These are phyloP conservation scores for Lophius americanus DNA, from an alignment of 2,797 vertebrate genomes.

Conservation along the genomic window DNA sequence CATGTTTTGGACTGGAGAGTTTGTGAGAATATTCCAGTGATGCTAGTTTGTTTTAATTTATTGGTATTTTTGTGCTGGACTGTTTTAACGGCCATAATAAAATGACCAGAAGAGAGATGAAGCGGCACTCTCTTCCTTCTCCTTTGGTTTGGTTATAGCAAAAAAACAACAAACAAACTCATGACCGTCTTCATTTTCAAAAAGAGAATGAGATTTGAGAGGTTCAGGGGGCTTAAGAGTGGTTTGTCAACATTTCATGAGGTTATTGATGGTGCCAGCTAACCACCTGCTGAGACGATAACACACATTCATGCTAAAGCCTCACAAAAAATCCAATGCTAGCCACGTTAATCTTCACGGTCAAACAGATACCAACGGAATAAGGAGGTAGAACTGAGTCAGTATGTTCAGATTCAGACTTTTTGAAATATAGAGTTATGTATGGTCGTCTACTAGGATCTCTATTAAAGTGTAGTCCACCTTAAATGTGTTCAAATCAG, in stretches of 20 bases:
- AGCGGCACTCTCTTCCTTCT: not conserved
- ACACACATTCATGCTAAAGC: slow-evolving; percentile 30
- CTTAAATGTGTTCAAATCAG: no score
- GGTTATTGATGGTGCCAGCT: slow-evolving; percentile 59
- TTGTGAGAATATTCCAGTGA: not conserved
- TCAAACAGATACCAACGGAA: slow-evolving; percentile 16
- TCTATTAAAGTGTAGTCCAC: no score
- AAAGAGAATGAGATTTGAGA: slow-evolving; percentile 19
- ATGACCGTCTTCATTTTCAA: slow-evolving; percentile 9
- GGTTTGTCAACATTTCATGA: slow-evolving; percentile 57
- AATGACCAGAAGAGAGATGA: not conserved
- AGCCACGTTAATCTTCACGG: slow-evolving; percentile 1
- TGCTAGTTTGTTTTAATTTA: not conserved
- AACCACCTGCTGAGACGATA: slow-evolving; percentile 44
- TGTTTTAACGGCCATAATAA: not conserved
- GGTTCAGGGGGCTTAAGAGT: slow-evolving; percentile 7
- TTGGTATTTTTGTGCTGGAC: not conserved
- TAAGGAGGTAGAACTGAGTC: not conserved
- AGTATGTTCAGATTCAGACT: not conserved
- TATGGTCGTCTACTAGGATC: no score
- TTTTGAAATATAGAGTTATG: not conserved
- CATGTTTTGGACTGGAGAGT: not conserved
- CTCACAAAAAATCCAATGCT: slow-evolving; percentile 25
- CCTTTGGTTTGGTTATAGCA: not conserved
- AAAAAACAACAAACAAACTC: slow-evolving; percentile 5